Conservation (phyloP, 2,888 invertebrate species). For the Andrena praecox region DNA sequence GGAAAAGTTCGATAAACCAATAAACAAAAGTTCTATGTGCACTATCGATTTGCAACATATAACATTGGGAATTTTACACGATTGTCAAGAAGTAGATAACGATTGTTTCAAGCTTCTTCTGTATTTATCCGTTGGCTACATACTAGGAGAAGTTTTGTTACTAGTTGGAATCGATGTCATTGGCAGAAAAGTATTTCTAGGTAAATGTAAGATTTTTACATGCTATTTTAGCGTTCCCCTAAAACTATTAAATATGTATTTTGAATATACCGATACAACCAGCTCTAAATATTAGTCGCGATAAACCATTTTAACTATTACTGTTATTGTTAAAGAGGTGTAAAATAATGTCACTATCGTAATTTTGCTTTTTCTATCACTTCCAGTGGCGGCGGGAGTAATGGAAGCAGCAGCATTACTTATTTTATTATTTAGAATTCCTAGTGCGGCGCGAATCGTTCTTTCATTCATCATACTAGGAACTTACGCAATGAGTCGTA, state of each 20-base stretch:
- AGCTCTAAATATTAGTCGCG: too few species aligned
- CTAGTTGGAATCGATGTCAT: constrained; percentile 69
- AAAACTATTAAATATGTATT: neutral
- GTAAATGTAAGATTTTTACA: constrained; percentile 40
- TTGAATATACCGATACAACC: neutral
- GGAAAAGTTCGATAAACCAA: constrained; percentile 9
- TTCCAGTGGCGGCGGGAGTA: constrained; percentile 66
- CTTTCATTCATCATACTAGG: constrained; percentile 68
- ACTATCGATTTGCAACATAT: constrained; percentile 60
- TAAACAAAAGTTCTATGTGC: constrained; percentile 55
- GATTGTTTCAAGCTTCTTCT: constrained; percentile 65
- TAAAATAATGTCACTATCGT: neutral
- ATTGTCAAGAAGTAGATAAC: constrained; percentile 68
- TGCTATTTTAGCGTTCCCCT: neutral
- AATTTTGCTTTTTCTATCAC: neutral
- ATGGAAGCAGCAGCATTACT: constrained; percentile 67
- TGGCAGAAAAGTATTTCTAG: constrained; percentile 68
- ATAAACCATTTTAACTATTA: neutral
- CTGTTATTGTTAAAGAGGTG: neutral
- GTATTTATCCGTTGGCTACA: constrained; percentile 72
- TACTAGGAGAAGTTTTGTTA: constrained; percentile 73
- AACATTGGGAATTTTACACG: constrained; percentile 62
- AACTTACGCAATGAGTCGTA: constrained; percentile 70
- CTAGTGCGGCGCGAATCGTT: constrained; percentile 41
- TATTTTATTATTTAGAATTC: constrained; percentile 58